Evolutionary conservation across 2,888 invertebrate genomes (phyloP), one percentile per base, ranked within the genome.

Genomic region (Pediacus dermestoides): DNA sequence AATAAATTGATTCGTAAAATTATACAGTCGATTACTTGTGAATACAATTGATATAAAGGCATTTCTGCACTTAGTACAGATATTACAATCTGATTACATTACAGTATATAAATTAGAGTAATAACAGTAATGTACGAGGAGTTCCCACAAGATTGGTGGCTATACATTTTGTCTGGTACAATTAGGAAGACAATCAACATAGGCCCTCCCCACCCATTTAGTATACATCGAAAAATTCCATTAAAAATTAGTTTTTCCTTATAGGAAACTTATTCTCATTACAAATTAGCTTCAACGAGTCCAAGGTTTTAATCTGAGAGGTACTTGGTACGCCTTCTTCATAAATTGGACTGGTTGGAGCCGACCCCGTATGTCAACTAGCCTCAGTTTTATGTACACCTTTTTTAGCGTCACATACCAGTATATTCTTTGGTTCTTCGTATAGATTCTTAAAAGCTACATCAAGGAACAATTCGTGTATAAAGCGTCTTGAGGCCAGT

Each of bases 381-480:
- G 14, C n/a, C 12, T 14, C 28, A 12, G 14, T 13, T 28, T 23
- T 23, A 23, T 23, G 36, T 22, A 13, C 16, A 22, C 18, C 12
- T 9, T 26, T 31, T 16, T 30, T 30, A 2, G 7, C 16, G 6
- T 22, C 28, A 8, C 15, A 16, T 30, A 28, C 9, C 9, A 18
- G 12, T 30, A 28, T 13, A 10, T 35, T 45, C 57, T 64, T 30
- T 44, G 48, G 43, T 6, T 76, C 77, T 13, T 57, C 55, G 27
- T 71, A 68, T 52, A 82, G 77, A 48, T 73, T 75, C 31, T 83
- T 82, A 63, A 88, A 90, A 58, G 77, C 74, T 13, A 88, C 76
- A 61, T 95, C 95, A 33, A 90, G 75, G 69, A 96, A 96, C 21
- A 96, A 74, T 67, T 96, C 96, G 66, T 96, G 95, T 16, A 96